Conservation (phyloP, 2,797 vertebrate genomes). For the Pampus argenteus region DNA sequence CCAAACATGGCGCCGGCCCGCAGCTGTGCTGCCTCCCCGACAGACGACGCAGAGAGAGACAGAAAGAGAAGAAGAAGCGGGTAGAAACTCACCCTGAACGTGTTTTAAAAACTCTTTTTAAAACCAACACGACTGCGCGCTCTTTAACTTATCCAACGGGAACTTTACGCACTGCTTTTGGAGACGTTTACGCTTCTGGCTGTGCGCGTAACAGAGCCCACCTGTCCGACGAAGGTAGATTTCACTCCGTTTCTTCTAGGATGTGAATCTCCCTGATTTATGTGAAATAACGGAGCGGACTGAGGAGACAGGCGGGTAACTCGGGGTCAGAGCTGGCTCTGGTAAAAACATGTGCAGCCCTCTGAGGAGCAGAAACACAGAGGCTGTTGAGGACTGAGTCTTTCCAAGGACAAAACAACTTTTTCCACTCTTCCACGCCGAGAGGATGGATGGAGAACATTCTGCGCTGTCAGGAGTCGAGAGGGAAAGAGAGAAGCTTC, state of each 20-base stretch:
- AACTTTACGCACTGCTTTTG: conserved; percentile 31
- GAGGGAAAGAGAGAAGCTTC: conserved; percentile 72
- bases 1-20: conserved; percentile 75
- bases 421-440: conserved; percentile 32
- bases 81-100: neutral
- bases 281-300: conserved; percentile 10
- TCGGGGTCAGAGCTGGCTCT: conserved; percentile 30
- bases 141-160: neutral
- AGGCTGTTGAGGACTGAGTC: conserved; percentile 46
- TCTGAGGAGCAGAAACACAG: conserved; percentile 28
- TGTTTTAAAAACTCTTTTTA: neutral
- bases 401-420: conserved; percentile 33
- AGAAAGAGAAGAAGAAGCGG: conserved; percentile 39
- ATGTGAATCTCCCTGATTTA: conserved; percentile 63
- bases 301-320: neutral
- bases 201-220: conserved; percentile 61
- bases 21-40: conserved; percentile 58
- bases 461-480: conserved; percentile 63
- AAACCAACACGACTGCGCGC: neutral
- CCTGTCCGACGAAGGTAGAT: conserved; percentile 67
- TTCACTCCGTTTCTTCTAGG: conserved; percentile 39
- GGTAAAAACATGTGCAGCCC: conserved; percentile 56
- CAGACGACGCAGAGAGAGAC: conserved; percentile 59
- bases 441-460: conserved; percentile 74
- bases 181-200: conserved; percentile 50